Base-by-base conservation (phyloP, 2,888 invertebrate genomes). In the Cheilosia scutellata region DNA sequence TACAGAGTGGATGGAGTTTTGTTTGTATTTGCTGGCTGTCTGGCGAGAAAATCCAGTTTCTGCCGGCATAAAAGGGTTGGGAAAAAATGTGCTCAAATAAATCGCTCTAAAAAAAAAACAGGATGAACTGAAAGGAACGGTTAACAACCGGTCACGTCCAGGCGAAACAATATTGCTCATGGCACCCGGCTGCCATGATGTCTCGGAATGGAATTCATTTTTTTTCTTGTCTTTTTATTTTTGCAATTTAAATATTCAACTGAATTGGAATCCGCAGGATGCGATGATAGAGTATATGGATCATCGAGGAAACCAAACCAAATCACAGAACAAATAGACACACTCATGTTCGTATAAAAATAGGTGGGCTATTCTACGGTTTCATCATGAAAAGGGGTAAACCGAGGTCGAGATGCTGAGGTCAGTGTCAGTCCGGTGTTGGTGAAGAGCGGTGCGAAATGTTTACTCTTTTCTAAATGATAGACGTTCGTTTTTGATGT, bases 31-130 rank as follows among this genome's bases (percentile, higher is more conserved):
- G 76, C 68, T 82, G 68, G 86, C 76, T 86, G 86, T 86, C 86
- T 86, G 86, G 86, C 80, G 86, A 86, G 86, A 77, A 86, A 86
- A 86, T 86, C 86, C 86, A 86, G 86, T 86, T 86, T 86, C 72
- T 82, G 82, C 44, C 29, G 82, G 60, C 76, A 51, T 66, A 70
- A 82, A 83, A 86, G 82, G 86, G 86, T 82, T 86, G 51, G 25
- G 20, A 71, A 79, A 80, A 76, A 74, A 80, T 74, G 20, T 72
- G 37, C 76, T 86, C 76, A 77, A 82, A 82, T 86, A 86, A 80
- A 86, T 86, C 86, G 80, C 57, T 57, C 16, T 4, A 62, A 57
- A 63, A 37, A 65, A 53, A 47, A 78, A 75, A 68, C 70, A 82
- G 76, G 66, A 86, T 62, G 62, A 68, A 44, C 37, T 63, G 86